Base-by-base conservation (phyloP, 2,888 invertebrate genomes). In the Rhagophthalmus giganteus region DNA sequence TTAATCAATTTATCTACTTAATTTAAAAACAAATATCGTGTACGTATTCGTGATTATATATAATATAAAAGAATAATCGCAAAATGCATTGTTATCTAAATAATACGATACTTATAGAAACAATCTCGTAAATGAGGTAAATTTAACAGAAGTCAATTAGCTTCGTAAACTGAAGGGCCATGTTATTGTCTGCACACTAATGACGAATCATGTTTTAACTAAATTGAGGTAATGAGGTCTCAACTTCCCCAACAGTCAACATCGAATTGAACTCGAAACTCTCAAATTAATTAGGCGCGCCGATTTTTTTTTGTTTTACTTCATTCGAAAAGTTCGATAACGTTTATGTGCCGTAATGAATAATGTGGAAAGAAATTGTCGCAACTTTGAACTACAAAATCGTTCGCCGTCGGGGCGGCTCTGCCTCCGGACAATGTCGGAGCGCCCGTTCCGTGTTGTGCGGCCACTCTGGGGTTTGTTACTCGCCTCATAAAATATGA, bases 121-220 rank as follows among this genome's bases (percentile, higher is more conserved):
- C 53, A 53, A 48, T 48, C 26, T 24, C 28, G 46, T 47, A 51
- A 49, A 51, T 46, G 56, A 54, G 54, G 57, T 55, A 55, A 61
- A 57, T 65, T 66, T 60, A 60, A 62, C 64, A 62, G 65, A 63
- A 66, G 68, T 67, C 68, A 67, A 72, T 71, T 72, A 67, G 68
- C 72, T 72, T 72, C 72, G 71, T 72, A 71, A 72, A 66, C 67
- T 65, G 58, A 62, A 69, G 67, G 63, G 68, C 61, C 59, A 63
- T 65, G 59, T 55, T 55, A 59, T 57, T 57, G 57, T 58, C 64
- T 65, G 65, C 68, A 63, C 68, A 58, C 68, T 70, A 72, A 71
- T 70, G 70, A 69, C 63, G 69, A 72, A 68, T 71, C 72, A 71
- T 71, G 71, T 68, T 71, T 71, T 66, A 72, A 67, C 68, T 69